Conservation (phyloP, 2,113 vertebrate genomes). For the Dipodomys ordii region DNA sequence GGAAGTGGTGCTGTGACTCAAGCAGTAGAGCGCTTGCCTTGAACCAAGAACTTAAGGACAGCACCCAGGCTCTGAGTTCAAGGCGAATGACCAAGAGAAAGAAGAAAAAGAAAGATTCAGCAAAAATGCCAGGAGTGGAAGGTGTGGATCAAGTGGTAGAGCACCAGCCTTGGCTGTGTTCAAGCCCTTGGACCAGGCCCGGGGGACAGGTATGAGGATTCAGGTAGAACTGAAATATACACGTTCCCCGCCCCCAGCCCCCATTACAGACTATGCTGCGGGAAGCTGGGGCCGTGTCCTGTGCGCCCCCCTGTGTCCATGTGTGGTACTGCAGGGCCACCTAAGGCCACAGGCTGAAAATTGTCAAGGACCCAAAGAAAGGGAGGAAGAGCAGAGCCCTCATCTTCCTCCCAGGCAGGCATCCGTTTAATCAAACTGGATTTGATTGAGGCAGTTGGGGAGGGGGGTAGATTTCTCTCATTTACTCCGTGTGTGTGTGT, state of each 20-base stretch:
- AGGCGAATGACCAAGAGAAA: neutral
- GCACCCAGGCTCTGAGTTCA: too few relatives aligned
- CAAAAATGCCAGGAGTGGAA: neutral
- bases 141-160: too few relatives aligned
- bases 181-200: neutral
- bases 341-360: too few relatives aligned
- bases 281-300: neutral
- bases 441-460: neutral
- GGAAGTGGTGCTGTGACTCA: too few relatives aligned
- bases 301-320: neutral
- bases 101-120: neutral
- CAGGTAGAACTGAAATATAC: too few relatives aligned
- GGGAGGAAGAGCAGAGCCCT: too few relatives aligned
- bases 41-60: too few relatives aligned
- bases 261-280: too few relatives aligned
- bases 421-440: neutral
- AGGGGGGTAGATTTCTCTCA: neutral
- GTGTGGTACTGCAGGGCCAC: neutral
- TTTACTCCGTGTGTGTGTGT: too few relatives aligned
- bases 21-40: too few relatives aligned
- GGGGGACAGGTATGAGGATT: neutral
- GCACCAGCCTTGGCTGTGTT: neutral
- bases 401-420: neutral
- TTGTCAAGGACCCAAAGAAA: too few relatives aligned
- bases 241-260: too few relatives aligned